Conservation (phyloP, 2,888 invertebrate species). For the Pterostichus niger region DNA sequence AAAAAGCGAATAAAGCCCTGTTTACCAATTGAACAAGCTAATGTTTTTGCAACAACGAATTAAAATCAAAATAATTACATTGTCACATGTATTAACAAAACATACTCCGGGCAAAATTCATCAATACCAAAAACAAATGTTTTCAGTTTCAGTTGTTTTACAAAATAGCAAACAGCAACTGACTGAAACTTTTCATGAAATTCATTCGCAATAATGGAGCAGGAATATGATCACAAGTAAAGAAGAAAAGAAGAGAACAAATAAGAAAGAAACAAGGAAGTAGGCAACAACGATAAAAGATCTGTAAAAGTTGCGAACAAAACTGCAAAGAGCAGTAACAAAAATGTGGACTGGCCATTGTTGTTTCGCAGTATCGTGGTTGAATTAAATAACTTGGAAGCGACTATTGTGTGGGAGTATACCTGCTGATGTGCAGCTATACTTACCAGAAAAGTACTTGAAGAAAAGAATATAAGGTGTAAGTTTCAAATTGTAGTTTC, state of each 20-base stretch:
- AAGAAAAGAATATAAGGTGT: slow-evolving; percentile 14
- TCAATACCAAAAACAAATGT: neutral
- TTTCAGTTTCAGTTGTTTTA: neutral
- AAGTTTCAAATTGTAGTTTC: neutral
- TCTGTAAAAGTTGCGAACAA: slow-evolving; percentile 31
- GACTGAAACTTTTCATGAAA: neutral
- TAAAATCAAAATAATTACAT: slow-evolving; percentile 37
- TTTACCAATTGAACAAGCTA: slow-evolving; percentile 21
- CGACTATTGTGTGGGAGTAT: slow-evolving; percentile 9
- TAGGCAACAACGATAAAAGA: slow-evolving; percentile 18
- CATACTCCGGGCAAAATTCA: neutral
- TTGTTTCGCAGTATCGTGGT: neutral
- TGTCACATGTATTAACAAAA: slow-evolving; percentile 7
- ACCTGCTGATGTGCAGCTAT: neutral
- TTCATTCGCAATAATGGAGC: neutral
- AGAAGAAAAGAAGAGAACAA: neutral
- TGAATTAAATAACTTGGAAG: slow-evolving; percentile 24
- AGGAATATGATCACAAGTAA: neutral
- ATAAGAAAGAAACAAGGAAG: slow-evolving; percentile 13
- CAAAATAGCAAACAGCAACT: neutral
- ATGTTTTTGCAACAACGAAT: slow-evolving; percentile 24
- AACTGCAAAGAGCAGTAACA: slow-evolving; percentile 1
- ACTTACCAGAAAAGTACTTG: neutral
- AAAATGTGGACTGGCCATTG: neutral
- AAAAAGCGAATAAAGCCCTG: neutral